Evolutionary conservation across 2,888 invertebrate genomes (phyloP).

Genomic region (Caenorhabditis imperialis): DNA sequence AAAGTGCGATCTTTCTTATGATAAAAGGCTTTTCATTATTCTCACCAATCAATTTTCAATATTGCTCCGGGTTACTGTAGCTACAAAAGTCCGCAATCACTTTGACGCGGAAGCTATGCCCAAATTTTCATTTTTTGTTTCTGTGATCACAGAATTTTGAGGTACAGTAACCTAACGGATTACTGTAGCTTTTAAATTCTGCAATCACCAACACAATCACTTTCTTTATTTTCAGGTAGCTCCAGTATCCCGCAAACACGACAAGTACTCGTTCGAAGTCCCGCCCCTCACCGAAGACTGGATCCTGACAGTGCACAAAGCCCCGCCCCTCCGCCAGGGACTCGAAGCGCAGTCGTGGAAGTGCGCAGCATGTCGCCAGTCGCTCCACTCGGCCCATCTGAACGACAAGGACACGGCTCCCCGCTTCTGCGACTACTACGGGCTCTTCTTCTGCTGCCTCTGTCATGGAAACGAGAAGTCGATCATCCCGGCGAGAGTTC

Average conservation of each 20-base stretch:
- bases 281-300: constrained; percentile 47
- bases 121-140: too few relatives aligned
- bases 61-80: too few relatives aligned
- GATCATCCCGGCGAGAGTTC: constrained; percentile 82
- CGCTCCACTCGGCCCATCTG: constrained; percentile 14
- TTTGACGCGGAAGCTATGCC: too few relatives aligned
- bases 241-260: constrained; percentile 45
- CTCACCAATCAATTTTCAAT: too few relatives aligned
- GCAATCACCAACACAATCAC: too few relatives aligned
- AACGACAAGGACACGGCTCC: constrained; percentile 32
- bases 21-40: too few relatives aligned
- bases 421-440: constrained; percentile 86
- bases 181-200: too few relatives aligned
- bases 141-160: too few relatives aligned
- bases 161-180: too few relatives aligned
- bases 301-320: constrained; percentile 40
- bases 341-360: constrained; percentile 49
- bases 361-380: constrained; percentile 50
- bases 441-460: constrained; percentile 89
- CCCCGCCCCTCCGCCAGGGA: constrained; percentile 29
- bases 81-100: too few relatives aligned
- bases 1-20: too few relatives aligned
- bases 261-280: constrained; percentile 47
- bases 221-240: constrained; percentile 38
- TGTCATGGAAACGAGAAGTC: constrained; percentile 87